Evolutionary conservation across 2,888 invertebrate species (phyloP), one percentile per base, ranked within the genome.

Genomic region (Caenorhabditis wallacei): DNA sequence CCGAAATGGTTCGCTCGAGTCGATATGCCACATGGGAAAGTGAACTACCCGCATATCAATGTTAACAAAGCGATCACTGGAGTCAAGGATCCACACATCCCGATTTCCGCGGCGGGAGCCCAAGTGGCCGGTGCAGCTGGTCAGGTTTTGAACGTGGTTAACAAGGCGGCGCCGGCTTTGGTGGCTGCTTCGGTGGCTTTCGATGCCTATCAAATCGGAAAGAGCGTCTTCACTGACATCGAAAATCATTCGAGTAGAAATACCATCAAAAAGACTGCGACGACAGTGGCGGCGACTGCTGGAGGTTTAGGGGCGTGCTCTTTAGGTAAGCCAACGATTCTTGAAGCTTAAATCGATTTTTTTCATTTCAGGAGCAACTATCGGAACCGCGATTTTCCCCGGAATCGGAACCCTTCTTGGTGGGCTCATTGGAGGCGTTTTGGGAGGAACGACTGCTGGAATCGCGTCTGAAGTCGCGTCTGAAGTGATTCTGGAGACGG

Each of bases 41-140:
- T 68, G 2, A 7, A 1, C 13, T 75, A 26, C 30, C 53, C 35
- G 2, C 75, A 75, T 24, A 66, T 75, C 75, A 75, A 75, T 30
- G 59, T 75, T 2, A 75, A 75, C 40, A 53, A 53, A 30, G 66
- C 66, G 7, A 35, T 57, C n/a, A 75, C 75, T 46, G 75, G 75
- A 37, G 48, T 66, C 37, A 48, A 46, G 48, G 74, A 74, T 64
- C 74, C 74, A 20, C 72, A 74, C 35, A 43, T 54, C 2, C 3
- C 11, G 18, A 74, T 74, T 53, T 74, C 74, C 24, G 10, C 43
- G 5, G 57, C 30, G 1, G 26, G 56, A 0, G 69, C 70, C 3
- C 3, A 46, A 10, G 35, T 48, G 8, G 57, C 57, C 5, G 57
- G 48, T 26, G 20, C 1, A 1, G 46, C n/a, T 7, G 70, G 70